Evolutionary conservation across 30 jellyfish, hydroid and myxozoan genomes (phyloP).

Genomic region (Rhopilema esculentum): DNA sequence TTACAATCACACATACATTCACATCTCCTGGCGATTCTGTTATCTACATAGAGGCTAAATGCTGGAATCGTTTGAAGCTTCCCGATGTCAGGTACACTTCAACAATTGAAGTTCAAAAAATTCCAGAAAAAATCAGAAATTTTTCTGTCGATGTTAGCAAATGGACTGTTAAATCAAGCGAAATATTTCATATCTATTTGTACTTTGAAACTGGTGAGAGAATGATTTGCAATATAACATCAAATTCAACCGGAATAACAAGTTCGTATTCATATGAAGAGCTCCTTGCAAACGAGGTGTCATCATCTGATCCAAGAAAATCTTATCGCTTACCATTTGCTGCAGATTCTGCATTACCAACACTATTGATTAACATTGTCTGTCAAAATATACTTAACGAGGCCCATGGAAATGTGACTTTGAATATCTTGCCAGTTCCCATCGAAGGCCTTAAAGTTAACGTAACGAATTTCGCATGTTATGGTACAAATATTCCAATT

Average conservation of each 20-base stretch:
- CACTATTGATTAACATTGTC: conserved; percentile 3
- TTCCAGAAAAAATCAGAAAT: conserved; percentile 27
- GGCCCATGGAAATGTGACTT: conserved; percentile 32
- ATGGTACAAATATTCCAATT: conserved; percentile 12
- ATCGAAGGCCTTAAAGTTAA: background rate
- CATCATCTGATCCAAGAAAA: conserved; percentile 1
- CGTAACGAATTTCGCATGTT: conserved; percentile 9
- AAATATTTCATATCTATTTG: conserved; percentile 5
- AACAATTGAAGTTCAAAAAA: conserved; percentile 12
- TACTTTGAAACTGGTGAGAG: conserved; percentile 33
- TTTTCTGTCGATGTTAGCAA: conserved; percentile 43
- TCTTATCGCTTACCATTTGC: background rate
- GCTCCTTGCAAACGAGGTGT: conserved; percentile 2
- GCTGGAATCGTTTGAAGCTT: conserved; percentile 59
- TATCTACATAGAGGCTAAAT: conserved; percentile 19
- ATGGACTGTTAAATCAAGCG: conserved; percentile 18
- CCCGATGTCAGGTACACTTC: conserved; percentile 19
- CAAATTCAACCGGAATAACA: conserved; percentile 30
- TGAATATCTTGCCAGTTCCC: conserved; percentile 16
- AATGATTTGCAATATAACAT: conserved; percentile 49
- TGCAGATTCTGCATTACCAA: conserved; percentile 15
- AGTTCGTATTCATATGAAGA: conserved; percentile 3
- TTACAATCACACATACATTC: conserved; percentile 5
- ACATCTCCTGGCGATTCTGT: conserved; percentile 35
- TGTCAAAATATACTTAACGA: conserved; percentile 33